Conservation (phyloP, 2,113 vertebrate species). For the Oreochromis tanganicae region DNA sequence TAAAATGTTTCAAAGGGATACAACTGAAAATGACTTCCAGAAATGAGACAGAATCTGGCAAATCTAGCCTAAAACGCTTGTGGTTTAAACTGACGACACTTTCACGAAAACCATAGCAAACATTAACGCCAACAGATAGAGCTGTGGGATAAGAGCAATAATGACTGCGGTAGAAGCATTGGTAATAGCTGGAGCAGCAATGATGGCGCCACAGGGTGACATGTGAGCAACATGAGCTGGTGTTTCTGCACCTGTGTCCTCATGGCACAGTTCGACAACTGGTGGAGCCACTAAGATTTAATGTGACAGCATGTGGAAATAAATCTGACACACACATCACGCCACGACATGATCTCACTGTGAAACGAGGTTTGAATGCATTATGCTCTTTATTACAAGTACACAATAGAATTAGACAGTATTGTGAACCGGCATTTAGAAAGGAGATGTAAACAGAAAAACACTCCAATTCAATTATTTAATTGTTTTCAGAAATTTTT, state of each 20-base stretch:
- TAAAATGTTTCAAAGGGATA: not conserved
- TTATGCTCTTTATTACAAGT: not conserved
- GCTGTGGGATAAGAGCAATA: not conserved
- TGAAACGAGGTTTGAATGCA: not conserved
- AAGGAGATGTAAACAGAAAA: not conserved
- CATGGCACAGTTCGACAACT: not conserved
- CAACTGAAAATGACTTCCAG: not conserved
- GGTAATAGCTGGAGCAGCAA: not conserved
- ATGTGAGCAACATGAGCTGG: constrained; percentile 10
- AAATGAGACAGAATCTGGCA: not conserved
- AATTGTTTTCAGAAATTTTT: not conserved
- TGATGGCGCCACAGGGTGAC: not conserved
- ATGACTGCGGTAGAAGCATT: not conserved
- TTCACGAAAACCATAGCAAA: not conserved
- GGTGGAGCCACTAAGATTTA: constrained; percentile 18
- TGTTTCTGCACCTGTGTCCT: constrained; percentile 22
- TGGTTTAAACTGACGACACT: not conserved
- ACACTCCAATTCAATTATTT: not conserved
- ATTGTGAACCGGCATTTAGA: not conserved
- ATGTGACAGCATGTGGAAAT: not conserved
- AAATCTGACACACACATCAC: not conserved
- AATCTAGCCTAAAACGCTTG: not conserved
- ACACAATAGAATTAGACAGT: not conserved
- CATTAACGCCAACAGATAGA: not conserved
- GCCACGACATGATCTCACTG: not conserved